These are phyloP conservation scores for Byasa hedistus DNA, from an alignment of 2,888 invertebrate species.

Conservation along the genomic window DNA sequence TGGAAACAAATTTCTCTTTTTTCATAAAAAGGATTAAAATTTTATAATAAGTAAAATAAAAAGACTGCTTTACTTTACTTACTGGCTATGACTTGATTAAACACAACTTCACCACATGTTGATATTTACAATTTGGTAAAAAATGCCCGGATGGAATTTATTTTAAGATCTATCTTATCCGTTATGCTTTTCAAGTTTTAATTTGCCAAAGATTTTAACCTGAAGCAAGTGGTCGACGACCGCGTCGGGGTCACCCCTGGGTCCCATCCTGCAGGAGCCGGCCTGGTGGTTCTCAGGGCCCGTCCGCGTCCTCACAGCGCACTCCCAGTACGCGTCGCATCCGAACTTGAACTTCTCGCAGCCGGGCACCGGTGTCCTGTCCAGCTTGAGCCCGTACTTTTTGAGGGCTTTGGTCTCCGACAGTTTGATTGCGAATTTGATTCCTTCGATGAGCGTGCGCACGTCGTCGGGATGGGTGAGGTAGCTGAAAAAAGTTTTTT, in stretches of 20 bases:
- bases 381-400: slow-evolving; percentile 86
- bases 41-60: too few species aligned
- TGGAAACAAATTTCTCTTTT: too few species aligned
- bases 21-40: too few species aligned
- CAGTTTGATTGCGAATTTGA: slow-evolving; percentile 86
- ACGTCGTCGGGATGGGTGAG: slow-evolving; percentile 89
- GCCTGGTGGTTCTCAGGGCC: slow-evolving; percentile 92
- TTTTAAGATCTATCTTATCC: too few species aligned
- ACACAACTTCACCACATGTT: too few species aligned
- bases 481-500: slow-evolving; percentile 67
- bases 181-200: too few species aligned
- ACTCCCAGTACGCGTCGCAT: slow-evolving; percentile 88
- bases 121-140: too few species aligned
- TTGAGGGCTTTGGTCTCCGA: slow-evolving; percentile 82
- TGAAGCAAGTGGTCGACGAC: slow-evolving; percentile 86
- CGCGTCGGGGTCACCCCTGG: slow-evolving; percentile 83
- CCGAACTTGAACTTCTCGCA: slow-evolving; percentile 88
- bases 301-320: slow-evolving; percentile 86
- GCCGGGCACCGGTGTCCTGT: slow-evolving; percentile 85
- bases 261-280: slow-evolving; percentile 91
- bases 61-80: too few species aligned
- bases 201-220: slow-evolving; percentile 46
- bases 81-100: too few species aligned
- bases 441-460: slow-evolving; percentile 88
- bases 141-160: too few species aligned